These are phyloP conservation scores for Eilema griseolum DNA, from an alignment of 2,888 invertebrate species.

Conservation along the genomic window DNA sequence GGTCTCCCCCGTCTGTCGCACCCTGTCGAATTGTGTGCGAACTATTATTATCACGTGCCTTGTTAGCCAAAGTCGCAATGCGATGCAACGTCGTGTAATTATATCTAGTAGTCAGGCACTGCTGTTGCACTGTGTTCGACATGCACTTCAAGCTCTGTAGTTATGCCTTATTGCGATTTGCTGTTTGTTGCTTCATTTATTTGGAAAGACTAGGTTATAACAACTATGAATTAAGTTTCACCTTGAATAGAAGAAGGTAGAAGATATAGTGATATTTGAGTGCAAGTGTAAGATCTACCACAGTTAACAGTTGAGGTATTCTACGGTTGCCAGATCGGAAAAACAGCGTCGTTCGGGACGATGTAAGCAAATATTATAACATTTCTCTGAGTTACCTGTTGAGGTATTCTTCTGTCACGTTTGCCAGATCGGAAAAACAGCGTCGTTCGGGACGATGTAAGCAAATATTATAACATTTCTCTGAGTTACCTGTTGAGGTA, in stretches of 20 bases:
- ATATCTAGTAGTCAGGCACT: constrained; percentile 21
- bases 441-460: too few relatives aligned
- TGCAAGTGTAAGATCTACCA: too few relatives aligned
- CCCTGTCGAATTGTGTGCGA: constrained; percentile 36
- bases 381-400: too few relatives aligned
- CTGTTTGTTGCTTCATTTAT: neutral
- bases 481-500: too few relatives aligned
- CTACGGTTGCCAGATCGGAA: too few relatives aligned
- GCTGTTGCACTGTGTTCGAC: constrained; percentile 20
- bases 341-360: too few relatives aligned
- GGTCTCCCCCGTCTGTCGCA: constrained; percentile 30
- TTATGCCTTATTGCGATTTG: neutral
- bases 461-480: too few relatives aligned
- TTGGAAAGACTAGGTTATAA: neutral
- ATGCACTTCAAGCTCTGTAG: neutral
- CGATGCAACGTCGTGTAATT: constrained; percentile 39
- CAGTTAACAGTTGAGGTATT: too few relatives aligned
- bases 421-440: too few relatives aligned
- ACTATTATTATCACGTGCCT: constrained; percentile 34
- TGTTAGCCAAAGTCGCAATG: constrained; percentile 29
- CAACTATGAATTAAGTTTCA: neutral
- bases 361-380: too few relatives aligned
- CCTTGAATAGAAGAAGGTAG: neutral
- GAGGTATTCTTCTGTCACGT: too few relatives aligned
- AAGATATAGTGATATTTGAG: neutral